Percentiles rank a stretch among this genome's conserved stretches.
Conservation (phyloP, 2,888 invertebrate genomes). For the Hemaris fuciformis region DNA sequence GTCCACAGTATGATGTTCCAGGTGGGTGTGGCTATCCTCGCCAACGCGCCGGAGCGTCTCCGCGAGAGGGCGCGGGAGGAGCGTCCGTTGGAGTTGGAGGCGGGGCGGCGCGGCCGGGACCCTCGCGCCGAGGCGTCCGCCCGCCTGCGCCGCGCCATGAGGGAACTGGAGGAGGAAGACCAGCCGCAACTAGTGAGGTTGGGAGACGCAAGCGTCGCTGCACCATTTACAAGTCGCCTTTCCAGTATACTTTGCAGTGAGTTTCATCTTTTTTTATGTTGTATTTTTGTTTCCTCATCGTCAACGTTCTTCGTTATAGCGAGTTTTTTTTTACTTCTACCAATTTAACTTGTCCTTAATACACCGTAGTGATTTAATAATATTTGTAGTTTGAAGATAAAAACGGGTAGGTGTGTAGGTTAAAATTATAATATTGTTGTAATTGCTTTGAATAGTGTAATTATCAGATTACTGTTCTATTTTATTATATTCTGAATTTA, state of each 20-base stretch:
- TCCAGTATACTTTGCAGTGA: constrained; percentile 97
- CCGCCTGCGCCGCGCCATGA: constrained; percentile 86
- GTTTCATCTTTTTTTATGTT: constrained; percentile 46
- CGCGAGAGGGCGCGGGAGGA: constrained; percentile 73
- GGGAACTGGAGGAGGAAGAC: constrained; percentile 94
- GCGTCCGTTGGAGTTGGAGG: constrained; percentile 85
- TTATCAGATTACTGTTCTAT: too few species aligned
- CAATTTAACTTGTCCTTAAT: not conserved
- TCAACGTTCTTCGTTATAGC: not conserved
- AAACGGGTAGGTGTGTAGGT: too few species aligned
- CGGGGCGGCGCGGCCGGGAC: constrained; percentile 38
- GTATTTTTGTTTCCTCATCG: not conserved
- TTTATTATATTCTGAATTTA: too few species aligned
- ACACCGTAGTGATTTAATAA: too few species aligned
- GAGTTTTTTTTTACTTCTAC: not conserved
- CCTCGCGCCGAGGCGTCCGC: constrained; percentile 60
- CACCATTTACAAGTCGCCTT: constrained; percentile 98
- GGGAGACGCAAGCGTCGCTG: constrained; percentile 99
- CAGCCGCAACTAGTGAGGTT: constrained; percentile 94
- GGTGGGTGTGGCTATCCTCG: constrained; percentile 94
- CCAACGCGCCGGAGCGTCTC: constrained; percentile 87
- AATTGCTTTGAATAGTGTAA: too few species aligned
- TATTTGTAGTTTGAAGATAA: too few species aligned
- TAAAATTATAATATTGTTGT: too few species aligned
- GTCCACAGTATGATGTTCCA: too few species aligned